Percentiles rank a stretch among this genome's conserved stretches.
phyloP scores from a whole-genome alignment of 1,140 invertebrate genomes.

The Bradysia coprophila region DNA sequence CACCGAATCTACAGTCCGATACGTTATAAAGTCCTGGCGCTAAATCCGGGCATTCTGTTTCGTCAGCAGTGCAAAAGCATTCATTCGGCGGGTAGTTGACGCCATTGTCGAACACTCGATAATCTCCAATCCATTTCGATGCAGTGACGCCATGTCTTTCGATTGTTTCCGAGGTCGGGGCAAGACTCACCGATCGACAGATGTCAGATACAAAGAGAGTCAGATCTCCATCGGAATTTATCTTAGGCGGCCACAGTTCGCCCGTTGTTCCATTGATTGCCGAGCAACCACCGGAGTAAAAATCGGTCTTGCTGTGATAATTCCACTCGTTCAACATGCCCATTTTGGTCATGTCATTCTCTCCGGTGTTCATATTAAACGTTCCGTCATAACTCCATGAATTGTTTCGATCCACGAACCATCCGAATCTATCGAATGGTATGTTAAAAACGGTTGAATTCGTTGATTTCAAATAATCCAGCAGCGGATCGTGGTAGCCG shows the following conservation, averaged over 20 bases:
- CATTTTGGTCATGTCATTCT: conserved; percentile 34
- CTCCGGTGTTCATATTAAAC: conserved; percentile 55
- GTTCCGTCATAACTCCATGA: conserved; percentile 50
- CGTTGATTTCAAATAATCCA: conserved; percentile 34
- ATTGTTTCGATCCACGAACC: conserved; percentile 60
- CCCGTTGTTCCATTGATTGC: conserved; percentile 48
- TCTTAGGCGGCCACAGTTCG: conserved; percentile 53
- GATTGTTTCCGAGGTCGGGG: conserved; percentile 11
- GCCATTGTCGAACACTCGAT: conserved; percentile 46
- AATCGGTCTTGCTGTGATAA: conserved; percentile 29
- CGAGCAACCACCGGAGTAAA: conserved; percentile 38
- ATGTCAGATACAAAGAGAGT: conserved; percentile 49
- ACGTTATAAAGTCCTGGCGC: conserved; percentile 41
- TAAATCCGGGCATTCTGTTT: conserved; percentile 24
- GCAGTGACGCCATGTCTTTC: conserved; percentile 31
- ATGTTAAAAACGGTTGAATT: conserved; percentile 32
- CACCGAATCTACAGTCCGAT: conserved; percentile 45
- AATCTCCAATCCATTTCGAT: conserved; percentile 34
- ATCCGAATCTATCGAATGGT: conserved; percentile 53
- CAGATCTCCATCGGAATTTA: conserved; percentile 30
- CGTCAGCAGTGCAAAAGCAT: conserved; percentile 29
- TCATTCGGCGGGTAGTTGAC: conserved; percentile 33
- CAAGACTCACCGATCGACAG: conserved; percentile 36
- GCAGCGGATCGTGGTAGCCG: conserved; percentile 48
- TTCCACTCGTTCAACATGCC: conserved; percentile 50